Base-by-base conservation (phyloP, 1,140 invertebrate species). In the Campoletis sonorensis region DNA sequence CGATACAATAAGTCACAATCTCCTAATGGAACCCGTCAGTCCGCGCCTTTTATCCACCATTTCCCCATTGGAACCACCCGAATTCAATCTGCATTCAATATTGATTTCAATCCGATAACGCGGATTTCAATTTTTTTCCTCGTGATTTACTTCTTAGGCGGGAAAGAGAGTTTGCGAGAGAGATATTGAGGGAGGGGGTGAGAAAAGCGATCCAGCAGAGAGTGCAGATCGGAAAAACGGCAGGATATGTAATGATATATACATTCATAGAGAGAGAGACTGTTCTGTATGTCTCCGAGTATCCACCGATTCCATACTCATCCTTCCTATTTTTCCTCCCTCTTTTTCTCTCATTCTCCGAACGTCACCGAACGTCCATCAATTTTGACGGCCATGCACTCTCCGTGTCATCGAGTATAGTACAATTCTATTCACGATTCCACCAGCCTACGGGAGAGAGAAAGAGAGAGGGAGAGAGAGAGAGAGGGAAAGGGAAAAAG, bases 1-100 rank as follows among this genome's bases (percentile, higher is more conserved):
- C 87, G 82, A 80, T 82, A 67, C 82, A 86, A 87, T 88, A 89
- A 89, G 88, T 88, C 87, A 89, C 84, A 83, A 87, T 89, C 86
- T 87, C 83, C 86, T 88, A 88, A 88, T 88, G 87, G 87, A 88
- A 88, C 61, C 85, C 86, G 87, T 86, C 87, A 85, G 82, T 83
- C 82, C 71, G 49, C 76, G 30, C 80, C 84, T 83, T 84, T 80
- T 85, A 81, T 82, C 81, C 81, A 80, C 82, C 72, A 45, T 18
- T 75, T 51, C 70, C 33, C 68, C 49, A 4, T 30, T 64, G 82
- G 80, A 79, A 82, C 72, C 83, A 82, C 72, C 83, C 83, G 82
- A 85, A 88, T 89, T 90, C 89, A 87, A 90, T 90, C 89, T 90
- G 86, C 88, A 89, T 89, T 90, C 89, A 89, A 90, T 90, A 90